Evolutionary conservation across 1,140 invertebrate genomes (phyloP), one percentile per base, ranked within the genome.

Genomic region (Pogonomyrmex barbatus): DNA sequence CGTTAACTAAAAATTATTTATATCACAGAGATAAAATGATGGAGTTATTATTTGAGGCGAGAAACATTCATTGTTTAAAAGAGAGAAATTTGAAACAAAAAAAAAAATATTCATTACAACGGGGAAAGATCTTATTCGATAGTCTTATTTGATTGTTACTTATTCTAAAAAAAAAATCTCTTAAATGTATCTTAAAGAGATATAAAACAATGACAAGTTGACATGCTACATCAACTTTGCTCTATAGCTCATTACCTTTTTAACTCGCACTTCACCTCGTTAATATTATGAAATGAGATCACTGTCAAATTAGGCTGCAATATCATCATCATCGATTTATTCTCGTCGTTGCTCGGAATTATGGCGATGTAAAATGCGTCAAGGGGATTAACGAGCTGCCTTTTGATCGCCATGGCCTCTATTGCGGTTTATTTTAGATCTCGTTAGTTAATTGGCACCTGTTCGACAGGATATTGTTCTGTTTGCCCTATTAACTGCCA

Each of bases 361-460:
- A 83, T 87, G 56, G 47, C 65, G 75, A 33, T 58, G 36, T 60
- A 79, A 81, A 17, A 60, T 17, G 17, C 36, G 63, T 68, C 47
- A 63, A 24, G 24, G 50, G 14, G 65, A 83, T 83, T 89, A 89
- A 89, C 50, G 63, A 89, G 71, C 56, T 39, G 82, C 52, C 56
- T 47, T 89, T 71, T 68, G 56, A 86, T 89, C 76, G 52, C 42
- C 45, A 68, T 75, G 78, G 65, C 62, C 78, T 87, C 73, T 47
- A 89, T 84, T 81, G 47, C 60, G 4, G 68, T 36, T 87, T 85
- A 90, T 89, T 89, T 90, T 90, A 87, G 75, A 81, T 84, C 75
- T 79, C 62, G 67, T 89, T 89, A 77, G 60, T 33, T 90, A 90
- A 90, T 90, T 90, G 85, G 87, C 88, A 65, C 24, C 60, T n/a